A percentile compares a stretch with the other conserved stretches of the same genome.
Conservation (phyloP, 2,888 invertebrate species). For the Busseola fusca region DNA sequence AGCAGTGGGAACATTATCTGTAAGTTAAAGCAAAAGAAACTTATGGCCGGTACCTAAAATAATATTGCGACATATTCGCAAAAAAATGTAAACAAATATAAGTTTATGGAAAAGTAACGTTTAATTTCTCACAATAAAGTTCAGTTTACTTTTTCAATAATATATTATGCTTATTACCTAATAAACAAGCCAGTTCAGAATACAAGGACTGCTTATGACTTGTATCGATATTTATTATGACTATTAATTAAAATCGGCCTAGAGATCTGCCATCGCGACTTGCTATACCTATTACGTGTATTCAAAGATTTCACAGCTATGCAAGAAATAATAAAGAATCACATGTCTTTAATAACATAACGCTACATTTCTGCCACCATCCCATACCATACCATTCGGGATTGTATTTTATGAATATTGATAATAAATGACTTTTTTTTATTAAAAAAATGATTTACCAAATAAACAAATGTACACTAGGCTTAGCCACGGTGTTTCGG, state of each 20-base stretch:
- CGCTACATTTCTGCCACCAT: not conserved
- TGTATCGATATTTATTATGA: too few relatives aligned
- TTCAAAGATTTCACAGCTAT: constrained; percentile 17
- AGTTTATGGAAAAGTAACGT: too few relatives aligned
- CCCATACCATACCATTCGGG: too few relatives aligned
- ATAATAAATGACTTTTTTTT: not conserved
- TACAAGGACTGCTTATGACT: constrained; percentile 29
- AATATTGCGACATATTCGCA: too few relatives aligned
- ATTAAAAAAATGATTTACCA: not conserved
- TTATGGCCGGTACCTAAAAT: not conserved
- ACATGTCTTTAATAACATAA: not conserved
- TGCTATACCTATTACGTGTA: not conserved
- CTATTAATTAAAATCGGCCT: constrained; percentile 33
- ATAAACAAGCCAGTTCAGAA: constrained; percentile 9
- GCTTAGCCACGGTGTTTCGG: too few relatives aligned
- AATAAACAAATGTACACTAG: not conserved
- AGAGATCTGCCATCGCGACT: constrained; percentile 11
- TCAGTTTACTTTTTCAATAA: not conserved
- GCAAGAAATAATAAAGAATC: not conserved
- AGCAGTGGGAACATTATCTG: not conserved
- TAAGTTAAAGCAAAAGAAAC: not conserved
- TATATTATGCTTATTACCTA: not conserved
- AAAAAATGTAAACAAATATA: too few relatives aligned
- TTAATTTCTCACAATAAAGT: too few relatives aligned
- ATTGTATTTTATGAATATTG: not conserved